Percentiles rank a stretch among this genome's conserved stretches.
Evolutionary conservation across 2,797 vertebrate genomes (phyloP).

Genomic region (Enteromius viviparus): DNA sequence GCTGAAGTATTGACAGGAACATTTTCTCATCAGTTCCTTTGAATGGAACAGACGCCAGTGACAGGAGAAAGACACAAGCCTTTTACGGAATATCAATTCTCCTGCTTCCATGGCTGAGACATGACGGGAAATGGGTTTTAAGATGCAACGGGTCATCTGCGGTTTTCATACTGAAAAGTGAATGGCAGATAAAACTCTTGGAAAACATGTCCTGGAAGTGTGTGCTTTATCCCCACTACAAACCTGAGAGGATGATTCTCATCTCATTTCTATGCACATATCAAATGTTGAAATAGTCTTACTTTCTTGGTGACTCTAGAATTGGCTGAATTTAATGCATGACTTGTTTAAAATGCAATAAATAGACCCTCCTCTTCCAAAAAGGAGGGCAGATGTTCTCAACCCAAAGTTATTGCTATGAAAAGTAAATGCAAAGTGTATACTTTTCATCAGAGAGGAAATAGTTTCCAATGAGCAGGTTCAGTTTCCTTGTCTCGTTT

Average conservation of each 20-base stretch:
- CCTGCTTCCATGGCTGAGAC: constrained; percentile 19
- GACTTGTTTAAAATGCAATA: constrained; percentile 32
- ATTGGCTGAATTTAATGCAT: constrained; percentile 23
- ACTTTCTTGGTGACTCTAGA: constrained; percentile 11
- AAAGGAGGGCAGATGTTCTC: background rate
- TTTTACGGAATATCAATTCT: constrained; percentile 47
- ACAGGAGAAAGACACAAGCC: constrained; percentile 35
- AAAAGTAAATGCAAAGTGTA: constrained; percentile 23
- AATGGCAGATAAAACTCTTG: constrained; percentile 38
- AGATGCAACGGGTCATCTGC: constrained; percentile 22
- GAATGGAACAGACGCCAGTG: constrained; percentile 26
- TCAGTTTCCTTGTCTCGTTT: constrained; percentile 13
- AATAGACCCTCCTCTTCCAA: background rate
- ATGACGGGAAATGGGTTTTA: constrained; percentile 6
- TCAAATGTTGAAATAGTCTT: constrained; percentile 8
- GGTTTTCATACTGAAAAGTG: constrained; percentile 39
- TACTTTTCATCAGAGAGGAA: constrained; percentile 9
- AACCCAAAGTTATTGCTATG: background rate
- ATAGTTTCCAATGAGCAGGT: constrained; percentile 10
- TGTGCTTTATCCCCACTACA: background rate
- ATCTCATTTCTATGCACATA: background rate
- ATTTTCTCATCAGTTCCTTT: constrained; percentile 50
- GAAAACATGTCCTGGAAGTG: constrained; percentile 13
- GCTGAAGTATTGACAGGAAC: constrained; percentile 52
- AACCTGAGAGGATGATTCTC: background rate